phyloP scores from a whole-genome alignment of 2,797 vertebrate species.

The Ptychadena robeensis region DNA sequence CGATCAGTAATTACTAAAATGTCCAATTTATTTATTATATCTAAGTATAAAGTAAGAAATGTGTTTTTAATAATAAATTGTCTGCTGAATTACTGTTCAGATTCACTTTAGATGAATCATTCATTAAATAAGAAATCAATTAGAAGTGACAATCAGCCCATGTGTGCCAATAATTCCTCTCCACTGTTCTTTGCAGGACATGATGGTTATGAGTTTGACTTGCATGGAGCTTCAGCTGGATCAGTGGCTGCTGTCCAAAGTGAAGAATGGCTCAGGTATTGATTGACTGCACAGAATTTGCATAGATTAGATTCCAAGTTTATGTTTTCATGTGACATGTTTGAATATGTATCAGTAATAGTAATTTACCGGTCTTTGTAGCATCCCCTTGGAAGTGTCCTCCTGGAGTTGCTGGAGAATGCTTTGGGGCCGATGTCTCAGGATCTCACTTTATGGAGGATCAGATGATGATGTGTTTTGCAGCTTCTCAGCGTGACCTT shows the following conservation, averaged over 20 bases:
- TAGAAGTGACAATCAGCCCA: no score
- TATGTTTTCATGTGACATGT: background rate
- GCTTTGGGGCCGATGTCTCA: constrained; percentile 83
- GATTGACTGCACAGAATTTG: no score
- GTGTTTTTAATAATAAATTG: no score
- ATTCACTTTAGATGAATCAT: no score
- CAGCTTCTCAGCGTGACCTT: constrained; percentile 90
- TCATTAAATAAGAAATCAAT: no score
- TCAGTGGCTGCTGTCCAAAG: constrained; percentile 89
- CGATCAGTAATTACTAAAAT: no score
- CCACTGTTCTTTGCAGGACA: constrained; percentile 77
- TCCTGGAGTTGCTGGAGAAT: constrained; percentile 71
- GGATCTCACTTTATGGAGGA: constrained; percentile 89
- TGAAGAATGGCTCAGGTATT: constrained; percentile 83
- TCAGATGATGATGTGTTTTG: constrained; percentile 86
- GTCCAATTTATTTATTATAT: no score
- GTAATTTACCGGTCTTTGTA: constrained; percentile 63
- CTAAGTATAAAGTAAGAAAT: no score
- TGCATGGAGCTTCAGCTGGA: constrained; percentile 97
- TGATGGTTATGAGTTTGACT: constrained; percentile 92
- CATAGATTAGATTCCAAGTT: background rate
- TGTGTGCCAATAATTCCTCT: no score
- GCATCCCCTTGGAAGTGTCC: constrained; percentile 81
- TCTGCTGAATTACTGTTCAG: no score
- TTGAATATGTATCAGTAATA: background rate